Conservation (phyloP, 2,888 invertebrate genomes). For the Dromius quadrimaculatus region DNA sequence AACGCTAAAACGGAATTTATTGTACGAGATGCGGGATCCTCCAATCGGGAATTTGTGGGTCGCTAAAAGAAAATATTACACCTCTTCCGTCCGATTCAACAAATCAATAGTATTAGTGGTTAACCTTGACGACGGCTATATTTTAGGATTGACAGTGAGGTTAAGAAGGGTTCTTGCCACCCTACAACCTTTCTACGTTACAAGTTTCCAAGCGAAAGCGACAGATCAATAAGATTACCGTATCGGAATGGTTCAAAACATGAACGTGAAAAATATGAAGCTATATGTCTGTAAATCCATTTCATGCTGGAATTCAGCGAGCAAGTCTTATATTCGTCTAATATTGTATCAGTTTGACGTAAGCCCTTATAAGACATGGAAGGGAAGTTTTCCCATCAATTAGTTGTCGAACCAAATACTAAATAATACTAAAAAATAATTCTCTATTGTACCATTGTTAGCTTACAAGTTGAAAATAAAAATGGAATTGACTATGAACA, state of each 20-base stretch:
- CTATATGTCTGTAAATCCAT: slow-evolving; percentile 15
- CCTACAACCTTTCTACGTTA: not conserved
- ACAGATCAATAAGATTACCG: slow-evolving; percentile 26
- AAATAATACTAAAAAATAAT: too few relatives aligned
- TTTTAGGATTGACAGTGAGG: slow-evolving; percentile 13
- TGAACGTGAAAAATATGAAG: slow-evolving; percentile 5
- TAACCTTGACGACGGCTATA: slow-evolving; percentile 13
- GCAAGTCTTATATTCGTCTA: too few relatives aligned
- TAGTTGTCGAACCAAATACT: too few relatives aligned
- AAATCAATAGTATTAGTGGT: slow-evolving; percentile 15
- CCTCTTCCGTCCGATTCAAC: too few relatives aligned
- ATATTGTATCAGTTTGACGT: too few relatives aligned
- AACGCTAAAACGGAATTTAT: slow-evolving; percentile 20
- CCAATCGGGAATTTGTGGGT: not conserved
- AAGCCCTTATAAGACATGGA: too few relatives aligned
- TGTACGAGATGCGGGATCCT: slow-evolving; percentile 6
- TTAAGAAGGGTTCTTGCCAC: slow-evolving; percentile 32
- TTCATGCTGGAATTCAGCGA: too few relatives aligned
- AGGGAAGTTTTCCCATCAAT: too few relatives aligned
- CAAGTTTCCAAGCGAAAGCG: not conserved
- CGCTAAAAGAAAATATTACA: too few relatives aligned
- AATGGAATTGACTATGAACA: too few relatives aligned
- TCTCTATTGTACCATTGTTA: too few relatives aligned
- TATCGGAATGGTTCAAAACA: slow-evolving; percentile 13
- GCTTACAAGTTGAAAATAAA: too few relatives aligned